A percentile compares a stretch with the other conserved stretches of the same genome.
phyloP scores from a whole-genome alignment of 1,140 invertebrate genomes.

The Lepidurus apus region DNA sequence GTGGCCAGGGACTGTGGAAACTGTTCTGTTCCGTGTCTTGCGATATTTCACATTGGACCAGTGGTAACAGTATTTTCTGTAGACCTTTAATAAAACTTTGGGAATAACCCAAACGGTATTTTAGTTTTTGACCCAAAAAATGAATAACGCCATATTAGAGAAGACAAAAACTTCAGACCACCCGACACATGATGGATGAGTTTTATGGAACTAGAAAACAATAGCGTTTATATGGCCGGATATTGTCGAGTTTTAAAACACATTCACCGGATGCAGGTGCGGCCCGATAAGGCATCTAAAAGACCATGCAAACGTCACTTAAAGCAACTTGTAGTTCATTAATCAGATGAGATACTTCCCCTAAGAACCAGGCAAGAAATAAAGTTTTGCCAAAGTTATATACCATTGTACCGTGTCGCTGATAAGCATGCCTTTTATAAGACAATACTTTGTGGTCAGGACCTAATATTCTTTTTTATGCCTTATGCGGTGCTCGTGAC shows the following conservation, averaged over 20 bases:
- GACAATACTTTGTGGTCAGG: neutral
- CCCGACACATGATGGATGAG: neutral
- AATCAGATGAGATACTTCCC: neutral
- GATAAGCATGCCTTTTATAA: neutral
- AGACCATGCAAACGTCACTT: neutral
- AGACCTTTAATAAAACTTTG: too few relatives aligned
- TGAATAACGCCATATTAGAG: neutral
- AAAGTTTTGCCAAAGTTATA: neutral
- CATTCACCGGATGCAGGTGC: constrained; percentile 8
- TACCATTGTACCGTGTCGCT: neutral
- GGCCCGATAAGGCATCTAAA: neutral
- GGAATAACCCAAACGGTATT: too few relatives aligned
- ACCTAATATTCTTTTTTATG: too few relatives aligned
- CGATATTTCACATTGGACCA: too few relatives aligned
- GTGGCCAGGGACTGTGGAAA: too few relatives aligned
- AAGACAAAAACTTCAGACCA: neutral
- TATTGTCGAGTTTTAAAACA: neutral
- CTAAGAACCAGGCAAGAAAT: neutral
- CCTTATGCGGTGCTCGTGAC: too few relatives aligned
- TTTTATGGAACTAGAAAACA: neutral
- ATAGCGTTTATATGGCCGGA: neutral
- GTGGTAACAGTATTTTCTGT: too few relatives aligned
- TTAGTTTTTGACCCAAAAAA: too few relatives aligned
- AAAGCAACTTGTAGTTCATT: neutral
- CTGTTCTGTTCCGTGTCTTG: too few relatives aligned